These are phyloP conservation scores for Tokudaia tokunoshimensis DNA, from an alignment of 2,797 vertebrate genomes.

Conservation along the genomic window DNA sequence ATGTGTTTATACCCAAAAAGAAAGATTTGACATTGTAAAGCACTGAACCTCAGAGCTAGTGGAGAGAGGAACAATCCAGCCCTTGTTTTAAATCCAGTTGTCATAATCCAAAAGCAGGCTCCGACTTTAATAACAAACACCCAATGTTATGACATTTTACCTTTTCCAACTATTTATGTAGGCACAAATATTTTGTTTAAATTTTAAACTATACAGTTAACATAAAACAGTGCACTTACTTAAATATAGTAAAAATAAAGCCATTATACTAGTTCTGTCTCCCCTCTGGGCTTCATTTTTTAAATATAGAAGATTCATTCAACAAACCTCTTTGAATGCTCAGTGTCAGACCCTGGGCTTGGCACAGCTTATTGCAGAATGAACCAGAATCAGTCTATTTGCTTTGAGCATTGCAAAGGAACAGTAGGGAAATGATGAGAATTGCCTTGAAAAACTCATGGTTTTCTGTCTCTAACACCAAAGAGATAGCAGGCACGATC, in stretches of 20 bases:
- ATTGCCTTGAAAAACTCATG: not conserved
- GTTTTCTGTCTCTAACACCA: not conserved
- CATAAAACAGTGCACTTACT: constrained; percentile 90
- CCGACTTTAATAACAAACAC: constrained; percentile 90
- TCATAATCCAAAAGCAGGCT: constrained; percentile 89
- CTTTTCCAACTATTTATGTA: constrained; percentile 91
- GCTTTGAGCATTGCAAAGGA: not conserved
- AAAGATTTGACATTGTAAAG: constrained; percentile 84
- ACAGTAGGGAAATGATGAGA: not conserved
- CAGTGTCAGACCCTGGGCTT: constrained; percentile 22
- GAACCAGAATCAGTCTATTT: not conserved
- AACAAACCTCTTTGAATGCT: constrained; percentile 37
- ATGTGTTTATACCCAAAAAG: constrained; percentile 82
- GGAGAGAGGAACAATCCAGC: constrained; percentile 74
- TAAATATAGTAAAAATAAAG: constrained; percentile 81
- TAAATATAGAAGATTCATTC: constrained; percentile 80
- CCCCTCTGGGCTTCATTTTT: constrained; percentile 85
- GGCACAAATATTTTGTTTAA: constrained; percentile 92
- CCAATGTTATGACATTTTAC: constrained; percentile 92
- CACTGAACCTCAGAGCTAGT: constrained; percentile 83
- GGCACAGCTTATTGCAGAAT: not conserved
- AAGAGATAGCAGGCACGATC: not conserved
- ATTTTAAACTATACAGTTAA: constrained; percentile 88
- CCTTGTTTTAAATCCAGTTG: constrained; percentile 90
- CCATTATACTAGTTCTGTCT: constrained; percentile 75